A percentile compares a stretch with the other conserved stretches of the same genome.
Evolutionary conservation across 1,140 invertebrate genomes (phyloP).

Genomic region (Leptinotarsa lineolata): DNA sequence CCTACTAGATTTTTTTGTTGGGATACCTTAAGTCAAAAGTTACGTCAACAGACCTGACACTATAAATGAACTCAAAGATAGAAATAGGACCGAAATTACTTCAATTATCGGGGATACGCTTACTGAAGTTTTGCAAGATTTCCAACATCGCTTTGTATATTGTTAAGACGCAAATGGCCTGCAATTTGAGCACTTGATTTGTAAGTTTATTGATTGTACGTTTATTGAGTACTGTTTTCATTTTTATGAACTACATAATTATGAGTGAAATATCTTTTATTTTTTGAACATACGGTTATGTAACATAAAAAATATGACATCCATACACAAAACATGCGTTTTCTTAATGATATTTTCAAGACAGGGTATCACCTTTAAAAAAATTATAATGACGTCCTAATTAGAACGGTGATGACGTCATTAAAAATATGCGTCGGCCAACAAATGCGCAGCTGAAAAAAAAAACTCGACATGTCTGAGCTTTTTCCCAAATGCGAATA

Average conservation of each 20-base stretch:
- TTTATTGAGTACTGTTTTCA: constrained; percentile 7
- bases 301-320: constrained; percentile 9
- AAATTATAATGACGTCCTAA: not conserved
- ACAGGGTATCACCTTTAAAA: not conserved
- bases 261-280: constrained; percentile 1
- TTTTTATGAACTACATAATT: constrained; percentile 7
- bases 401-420: constrained; percentile 11
- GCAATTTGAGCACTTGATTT: constrained; percentile 12
- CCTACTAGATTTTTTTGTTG: constrained; percentile 14
- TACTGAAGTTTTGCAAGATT: constrained; percentile 7
- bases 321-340: constrained; percentile 13
- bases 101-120: not conserved
- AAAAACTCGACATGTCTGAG: not conserved
- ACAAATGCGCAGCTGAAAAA: not conserved
- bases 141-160: constrained; percentile 17
- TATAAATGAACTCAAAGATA: constrained; percentile 10
- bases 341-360: not conserved
- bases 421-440: not conserved
- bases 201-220: not conserved
- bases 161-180: constrained; percentile 6
- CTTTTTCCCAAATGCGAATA: not conserved
- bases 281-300: not conserved
- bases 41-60: constrained; percentile 8
- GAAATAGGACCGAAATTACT: constrained; percentile 7
- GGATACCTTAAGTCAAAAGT: constrained; percentile 11